Evolutionary conservation across 2,113 vertebrate species (phyloP), one percentile per base, ranked within the genome.

Genomic region (Nibea coibor): DNA sequence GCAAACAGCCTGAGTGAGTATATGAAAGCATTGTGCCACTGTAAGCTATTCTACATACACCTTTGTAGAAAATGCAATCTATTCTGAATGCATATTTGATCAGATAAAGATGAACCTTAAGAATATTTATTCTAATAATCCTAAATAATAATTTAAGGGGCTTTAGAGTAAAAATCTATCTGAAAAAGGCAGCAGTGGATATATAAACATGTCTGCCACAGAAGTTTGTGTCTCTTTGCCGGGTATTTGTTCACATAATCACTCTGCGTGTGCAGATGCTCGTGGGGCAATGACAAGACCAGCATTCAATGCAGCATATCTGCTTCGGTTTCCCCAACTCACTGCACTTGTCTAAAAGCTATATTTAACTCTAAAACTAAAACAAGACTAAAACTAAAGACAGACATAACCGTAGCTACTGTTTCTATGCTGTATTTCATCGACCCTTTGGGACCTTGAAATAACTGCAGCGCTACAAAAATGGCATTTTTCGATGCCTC

Each of bases 361-460:
- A 83, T 80, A 81, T 91, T 81, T 59, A 83, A 61, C 59, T 58
- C 57, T 45, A n/a, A n/a, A n/a, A n/a, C n/a, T n/a, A n/a, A n/a
- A n/a, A n/a, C n/a, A n/a, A n/a, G 35, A 68, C 59, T 81, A 86
- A 87, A 87, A 58, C 58, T 72, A 26, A 48, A 68, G 14, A 16
- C 17, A 72, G 50, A 66, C n/a, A 11, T 5, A 24, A 47, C 39
- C 24, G 7, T 43, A 47, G 51, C 54, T 35, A 64, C 47, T 50
- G 31, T 57, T 79, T 47, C 15, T 48, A 1, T 57, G 57, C 61
- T 15, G 47, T 5, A 22, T 28, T 67, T 19, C 11, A 17, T 7
- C n/a, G 67, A 24, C 47, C 68, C 47, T 64, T 11, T 56, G 48
- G 62, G 47, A 82, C 26, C 51, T 58, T 56, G n/a, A 51, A 78